Evolutionary conservation across 2,888 invertebrate genomes (phyloP), one percentile per base, ranked within the genome.

Genomic region (Oeneis ivallda): DNA sequence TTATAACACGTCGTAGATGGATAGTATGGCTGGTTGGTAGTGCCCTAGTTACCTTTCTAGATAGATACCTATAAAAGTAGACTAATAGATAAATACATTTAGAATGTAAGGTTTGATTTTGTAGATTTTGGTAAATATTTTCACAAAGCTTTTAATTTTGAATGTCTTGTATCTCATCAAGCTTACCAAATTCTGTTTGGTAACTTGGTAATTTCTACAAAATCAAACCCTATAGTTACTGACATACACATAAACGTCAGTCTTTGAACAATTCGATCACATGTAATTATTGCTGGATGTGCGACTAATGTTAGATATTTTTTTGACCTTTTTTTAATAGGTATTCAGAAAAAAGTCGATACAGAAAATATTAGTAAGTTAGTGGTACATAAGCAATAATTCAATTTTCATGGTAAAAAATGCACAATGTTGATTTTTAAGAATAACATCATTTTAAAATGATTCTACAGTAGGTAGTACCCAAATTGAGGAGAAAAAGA

Each of bases 181-280:
- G 13, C 11, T 26, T 13, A 11, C 6, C 2, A 15, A 47, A 15
- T 15, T 47, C 15, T 47, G 9, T 15, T 9, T 8, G 15, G n/a
- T 6, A 17, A 37, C 37, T 37, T 37, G 37, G 8, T 39, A 41
- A 41, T 41, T 56, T 56, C 41, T 41, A 19, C 41, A 41, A 56
- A 56, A 39, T 39, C 41, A 56, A 41, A 56, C 17, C 39, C 41
- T 62, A 50, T 50, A 10, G 17, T 26, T 52, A 52, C 68, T 66
- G 68, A 69, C 64, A 69, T 57, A 68, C 61, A 66, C 52, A 47
- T 56, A 47, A 63, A 64, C 61, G 64, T 89, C 89, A 89, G 89
- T 89, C 89, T 89, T 89, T 84, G 79, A 82, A 86, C 84, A 86
- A 86, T 87, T 86, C 71, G 85, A 87, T 87, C 85, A 89, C 87